These are phyloP conservation scores for Drosophila mimica DNA, from an alignment of 2,888 invertebrate genomes.

Conservation along the genomic window DNA sequence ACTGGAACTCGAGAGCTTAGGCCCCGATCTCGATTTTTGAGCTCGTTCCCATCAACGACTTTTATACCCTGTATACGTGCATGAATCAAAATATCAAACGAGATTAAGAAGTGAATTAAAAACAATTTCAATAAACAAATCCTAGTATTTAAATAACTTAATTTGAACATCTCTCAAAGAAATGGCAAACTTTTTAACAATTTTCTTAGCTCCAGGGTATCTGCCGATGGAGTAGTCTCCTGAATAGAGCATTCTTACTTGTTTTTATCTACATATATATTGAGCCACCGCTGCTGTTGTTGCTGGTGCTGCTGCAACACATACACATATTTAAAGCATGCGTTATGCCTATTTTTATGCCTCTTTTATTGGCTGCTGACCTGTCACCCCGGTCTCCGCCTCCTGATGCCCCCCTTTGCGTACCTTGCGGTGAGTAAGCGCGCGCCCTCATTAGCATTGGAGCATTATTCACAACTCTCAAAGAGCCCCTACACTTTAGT, in stretches of 20 bases:
- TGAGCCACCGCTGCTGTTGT: conserved; percentile 25
- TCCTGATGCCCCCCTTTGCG: background rate
- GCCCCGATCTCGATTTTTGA: conserved; percentile 15
- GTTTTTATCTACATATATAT: conserved; percentile 47
- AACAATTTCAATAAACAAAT: background rate
- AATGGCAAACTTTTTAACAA: background rate
- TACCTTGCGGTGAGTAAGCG: conserved; percentile 48
- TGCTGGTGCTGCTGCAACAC: conserved; percentile 1
- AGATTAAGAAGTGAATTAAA: background rate
- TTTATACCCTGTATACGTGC: background rate
- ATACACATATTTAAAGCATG: conserved; percentile 55
- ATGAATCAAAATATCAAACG: background rate
- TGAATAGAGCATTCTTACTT: background rate
- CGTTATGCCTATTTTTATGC: conserved; percentile 63
- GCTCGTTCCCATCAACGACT: background rate
- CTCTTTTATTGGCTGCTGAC: conserved; percentile 58
- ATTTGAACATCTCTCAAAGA: background rate
- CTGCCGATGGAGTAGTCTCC: background rate
- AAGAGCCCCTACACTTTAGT: conserved; percentile 46
- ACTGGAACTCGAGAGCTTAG: conserved; percentile 15
- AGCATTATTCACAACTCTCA: conserved; percentile 55
- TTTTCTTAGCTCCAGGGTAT: background rate
- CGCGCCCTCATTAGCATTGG: conserved; percentile 56
- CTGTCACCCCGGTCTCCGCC: conserved; percentile 1
- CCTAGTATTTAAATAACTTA: background rate